These are phyloP conservation scores for Harpegnathos saltator DNA, from an alignment of 1,140 invertebrate genomes.

Conservation along the genomic window DNA sequence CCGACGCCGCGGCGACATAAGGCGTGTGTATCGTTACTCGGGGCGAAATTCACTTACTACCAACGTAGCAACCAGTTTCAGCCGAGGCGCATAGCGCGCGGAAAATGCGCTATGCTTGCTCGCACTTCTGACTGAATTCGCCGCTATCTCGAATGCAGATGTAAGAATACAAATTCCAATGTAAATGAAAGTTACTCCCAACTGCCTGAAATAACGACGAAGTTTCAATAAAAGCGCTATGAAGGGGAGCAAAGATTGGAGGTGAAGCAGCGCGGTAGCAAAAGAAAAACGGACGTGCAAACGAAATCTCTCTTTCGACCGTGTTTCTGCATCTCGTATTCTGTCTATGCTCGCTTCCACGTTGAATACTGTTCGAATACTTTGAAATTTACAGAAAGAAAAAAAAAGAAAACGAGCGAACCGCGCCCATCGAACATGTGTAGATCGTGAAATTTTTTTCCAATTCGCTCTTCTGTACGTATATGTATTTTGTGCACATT, in stretches of 20 bases:
- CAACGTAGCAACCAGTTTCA: conserved; percentile 8
- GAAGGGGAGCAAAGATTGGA: conserved; percentile 16
- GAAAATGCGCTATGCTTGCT: conserved; percentile 17
- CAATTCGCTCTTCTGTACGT: too few species aligned
- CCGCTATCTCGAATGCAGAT: conserved; percentile 32
- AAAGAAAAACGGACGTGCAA: conserved; percentile 46
- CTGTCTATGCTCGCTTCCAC: conserved; percentile 31
- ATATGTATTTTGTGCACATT: neutral
- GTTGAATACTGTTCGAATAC: conserved; percentile 49
- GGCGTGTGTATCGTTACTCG: conserved; percentile 28
- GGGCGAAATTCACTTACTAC: conserved; percentile 51
- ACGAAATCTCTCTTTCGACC: conserved; percentile 19
- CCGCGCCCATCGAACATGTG: too few species aligned
- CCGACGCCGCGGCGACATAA: conserved; percentile 37
- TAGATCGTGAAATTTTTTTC: too few species aligned
- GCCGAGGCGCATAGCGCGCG: neutral
- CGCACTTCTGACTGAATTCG: conserved; percentile 20
- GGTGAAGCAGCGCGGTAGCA: neutral
- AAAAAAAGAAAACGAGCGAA: too few species aligned
- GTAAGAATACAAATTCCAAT: conserved; percentile 46
- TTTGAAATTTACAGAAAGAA: conserved; percentile 2
- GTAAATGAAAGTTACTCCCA: conserved; percentile 50
- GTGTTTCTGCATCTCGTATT: conserved; percentile 32
- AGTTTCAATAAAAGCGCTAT: conserved; percentile 45
- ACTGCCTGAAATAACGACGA: conserved; percentile 41